phyloP scores from a whole-genome alignment of 2,797 vertebrate species.

The Geotrypetes seraphini region DNA sequence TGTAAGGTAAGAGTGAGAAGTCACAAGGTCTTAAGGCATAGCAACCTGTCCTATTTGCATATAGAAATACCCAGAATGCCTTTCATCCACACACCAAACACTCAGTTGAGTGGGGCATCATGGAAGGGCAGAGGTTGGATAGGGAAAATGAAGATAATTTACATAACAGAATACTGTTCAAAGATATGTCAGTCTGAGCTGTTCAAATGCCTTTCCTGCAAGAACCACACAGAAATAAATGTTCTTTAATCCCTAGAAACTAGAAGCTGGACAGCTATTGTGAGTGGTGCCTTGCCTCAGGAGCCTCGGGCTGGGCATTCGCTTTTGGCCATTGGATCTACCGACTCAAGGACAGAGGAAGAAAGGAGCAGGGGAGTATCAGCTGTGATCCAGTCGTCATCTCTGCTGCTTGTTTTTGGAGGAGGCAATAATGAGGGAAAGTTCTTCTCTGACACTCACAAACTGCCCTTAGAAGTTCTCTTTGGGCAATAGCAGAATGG shows the following conservation, averaged over 20 bases:
- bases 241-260: no score
- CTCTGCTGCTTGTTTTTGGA: conserved; percentile 55
- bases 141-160: no score
- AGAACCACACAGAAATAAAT: no score
- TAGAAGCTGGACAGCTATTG: conserved; percentile 56
- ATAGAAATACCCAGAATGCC: no score
- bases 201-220: no score
- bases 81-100: no score
- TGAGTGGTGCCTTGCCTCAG: conserved; percentile 39
- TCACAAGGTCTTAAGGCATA: no score
- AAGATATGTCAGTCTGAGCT: no score
- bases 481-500: not conserved
- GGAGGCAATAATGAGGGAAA: conserved; percentile 69
- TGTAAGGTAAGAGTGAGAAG: not conserved
- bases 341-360: conserved; percentile 14
- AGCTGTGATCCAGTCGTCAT: not conserved
- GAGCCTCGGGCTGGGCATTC: conserved; percentile 63
- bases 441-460: conserved; percentile 60
- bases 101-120: no score
- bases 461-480: conserved; percentile 45
- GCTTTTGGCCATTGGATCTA: conserved; percentile 60
- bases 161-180: no score
- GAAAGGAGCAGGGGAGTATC: conserved; percentile 12
- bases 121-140: no score
- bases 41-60: no score